Percentiles rank a stretch among this genome's conserved stretches.
Evolutionary conservation across 2,888 invertebrate species (phyloP).

Genomic region (Xestia sexstrigata): DNA sequence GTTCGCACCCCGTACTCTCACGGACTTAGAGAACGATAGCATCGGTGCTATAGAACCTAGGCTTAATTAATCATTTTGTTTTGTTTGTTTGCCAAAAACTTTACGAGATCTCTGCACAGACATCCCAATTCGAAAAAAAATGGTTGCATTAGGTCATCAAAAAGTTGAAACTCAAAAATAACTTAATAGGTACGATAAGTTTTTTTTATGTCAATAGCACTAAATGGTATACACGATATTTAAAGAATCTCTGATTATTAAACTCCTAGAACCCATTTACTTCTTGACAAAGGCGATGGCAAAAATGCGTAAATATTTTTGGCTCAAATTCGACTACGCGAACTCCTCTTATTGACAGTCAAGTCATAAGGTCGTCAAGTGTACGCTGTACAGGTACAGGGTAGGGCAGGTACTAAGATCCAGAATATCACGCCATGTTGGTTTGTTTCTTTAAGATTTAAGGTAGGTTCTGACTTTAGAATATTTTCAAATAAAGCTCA

Average conservation of each 20-base stretch:
- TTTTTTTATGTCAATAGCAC: background rate
- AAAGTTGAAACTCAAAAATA: background rate
- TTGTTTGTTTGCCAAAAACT: slow-evolving; percentile 11
- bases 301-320: background rate
- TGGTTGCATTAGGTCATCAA: background rate
- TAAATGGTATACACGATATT: background rate
- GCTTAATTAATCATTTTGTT: slow-evolving; percentile 46
- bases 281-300: background rate
- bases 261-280: background rate
- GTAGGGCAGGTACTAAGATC: background rate
- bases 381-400: background rate
- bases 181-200: background rate
- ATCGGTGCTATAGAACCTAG: slow-evolving; percentile 19
- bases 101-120: background rate
- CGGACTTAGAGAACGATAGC: slow-evolving; percentile 47
- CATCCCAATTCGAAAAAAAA: background rate
- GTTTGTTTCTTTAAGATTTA: background rate
- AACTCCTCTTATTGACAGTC: background rate
- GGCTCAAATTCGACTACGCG: background rate
- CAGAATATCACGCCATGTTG: background rate
- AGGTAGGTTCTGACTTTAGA: background rate
- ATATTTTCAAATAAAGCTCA: slow-evolving; percentile 25
- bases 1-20: slow-evolving; percentile 65
- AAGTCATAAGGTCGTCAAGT: background rate
- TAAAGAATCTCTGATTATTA: background rate